These are phyloP conservation scores for Clupea harengus DNA, from an alignment of 2,113 vertebrate species.

Conservation along the genomic window DNA sequence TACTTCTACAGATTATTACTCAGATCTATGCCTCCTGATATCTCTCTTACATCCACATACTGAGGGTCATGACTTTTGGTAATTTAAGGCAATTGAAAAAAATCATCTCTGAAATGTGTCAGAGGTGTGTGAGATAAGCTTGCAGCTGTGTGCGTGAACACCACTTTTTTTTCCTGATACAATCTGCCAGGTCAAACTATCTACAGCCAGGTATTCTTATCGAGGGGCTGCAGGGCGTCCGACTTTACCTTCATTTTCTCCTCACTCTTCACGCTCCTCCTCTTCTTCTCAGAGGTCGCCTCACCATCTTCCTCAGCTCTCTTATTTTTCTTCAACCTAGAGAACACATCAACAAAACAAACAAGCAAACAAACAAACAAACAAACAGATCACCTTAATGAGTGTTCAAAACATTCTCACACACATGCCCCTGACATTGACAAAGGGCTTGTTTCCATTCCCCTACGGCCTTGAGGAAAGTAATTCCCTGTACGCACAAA, in stretches of 20 bases:
- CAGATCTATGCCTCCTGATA: not conserved
- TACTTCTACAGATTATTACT: not conserved
- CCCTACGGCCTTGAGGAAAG: not conserved
- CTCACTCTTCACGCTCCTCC: constrained; percentile 53
- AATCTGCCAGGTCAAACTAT: not conserved
- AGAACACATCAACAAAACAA: constrained; percentile 8
- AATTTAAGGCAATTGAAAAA: not conserved
- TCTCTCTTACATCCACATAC: not conserved
- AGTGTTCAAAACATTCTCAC: no score
- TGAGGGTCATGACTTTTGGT: no score
- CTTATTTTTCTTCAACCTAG: constrained; percentile 58
- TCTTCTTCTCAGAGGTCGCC: not conserved
- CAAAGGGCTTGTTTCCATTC: not conserved
- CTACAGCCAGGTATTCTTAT: not conserved
- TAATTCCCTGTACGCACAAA: not conserved
- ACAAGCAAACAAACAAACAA: not conserved
- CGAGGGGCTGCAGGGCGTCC: not conserved
- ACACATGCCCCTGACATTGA: not conserved
- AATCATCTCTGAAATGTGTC: not conserved
- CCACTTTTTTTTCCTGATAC: not conserved
- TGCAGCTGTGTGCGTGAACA: not conserved
- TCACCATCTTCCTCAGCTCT: constrained; percentile 38
- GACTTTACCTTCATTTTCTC: constrained; percentile 52
- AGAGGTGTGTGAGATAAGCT: not conserved
- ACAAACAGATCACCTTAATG: no score